These are phyloP conservation scores for Machimus rusticus DNA, from an alignment of 2,888 invertebrate species.

Conservation along the genomic window DNA sequence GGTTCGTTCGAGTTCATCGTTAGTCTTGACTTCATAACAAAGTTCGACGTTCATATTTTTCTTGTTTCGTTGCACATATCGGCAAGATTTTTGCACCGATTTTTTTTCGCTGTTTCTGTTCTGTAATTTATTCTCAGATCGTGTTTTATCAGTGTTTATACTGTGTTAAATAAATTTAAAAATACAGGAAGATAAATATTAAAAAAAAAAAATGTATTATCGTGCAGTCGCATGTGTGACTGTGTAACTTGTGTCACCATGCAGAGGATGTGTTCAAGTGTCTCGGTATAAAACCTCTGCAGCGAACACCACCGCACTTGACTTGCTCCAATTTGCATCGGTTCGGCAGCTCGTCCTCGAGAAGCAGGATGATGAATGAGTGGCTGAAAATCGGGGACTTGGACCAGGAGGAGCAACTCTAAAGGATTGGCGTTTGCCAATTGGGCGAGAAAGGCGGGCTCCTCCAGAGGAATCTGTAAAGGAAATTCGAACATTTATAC, in stretches of 20 bases:
- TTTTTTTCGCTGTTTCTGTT: not conserved
- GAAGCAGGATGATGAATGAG: not conserved
- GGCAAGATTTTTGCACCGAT: not conserved
- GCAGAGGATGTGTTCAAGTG: not conserved
- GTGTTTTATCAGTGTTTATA: not conserved
- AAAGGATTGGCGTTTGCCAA: not conserved
- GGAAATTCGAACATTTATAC: not conserved
- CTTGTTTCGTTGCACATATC: not conserved
- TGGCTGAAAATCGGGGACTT: not conserved
- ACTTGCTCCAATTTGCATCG: constrained; percentile 27
- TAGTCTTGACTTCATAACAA: not conserved
- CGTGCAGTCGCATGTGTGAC: not conserved
- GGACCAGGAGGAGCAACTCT: not conserved
- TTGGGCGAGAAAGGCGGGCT: not conserved
- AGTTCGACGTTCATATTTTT: not conserved
- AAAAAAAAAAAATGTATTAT: not conserved
- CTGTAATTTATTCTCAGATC: not conserved
- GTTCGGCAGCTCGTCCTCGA: not conserved
- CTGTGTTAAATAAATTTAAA: not conserved
- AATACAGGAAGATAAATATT: not conserved
- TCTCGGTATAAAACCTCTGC: not conserved
- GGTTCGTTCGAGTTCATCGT: not conserved
- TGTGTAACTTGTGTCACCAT: not conserved
- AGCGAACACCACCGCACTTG: not conserved
- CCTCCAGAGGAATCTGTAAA: not conserved